Evolutionary conservation across 2,888 invertebrate genomes (phyloP), one percentile per base, ranked within the genome.

Genomic region (Anthoptus insignis): DNA sequence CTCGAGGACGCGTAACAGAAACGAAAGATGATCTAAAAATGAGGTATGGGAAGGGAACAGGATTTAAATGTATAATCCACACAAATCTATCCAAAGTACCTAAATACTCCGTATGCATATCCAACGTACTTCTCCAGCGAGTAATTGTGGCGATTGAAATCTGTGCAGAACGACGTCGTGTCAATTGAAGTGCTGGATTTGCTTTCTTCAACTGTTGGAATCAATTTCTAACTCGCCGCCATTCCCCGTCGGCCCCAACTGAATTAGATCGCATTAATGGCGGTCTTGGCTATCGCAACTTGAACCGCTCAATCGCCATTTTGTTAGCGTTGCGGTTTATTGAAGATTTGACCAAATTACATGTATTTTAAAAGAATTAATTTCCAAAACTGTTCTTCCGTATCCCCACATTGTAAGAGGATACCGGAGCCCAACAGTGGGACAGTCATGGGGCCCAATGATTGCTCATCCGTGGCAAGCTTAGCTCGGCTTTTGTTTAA

Each of bases 211-310:
- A 71, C 72, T 69, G 73, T 70, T 67, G 72, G 72, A 75, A 76
- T 76, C 76, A 76, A 76, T 76, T 76, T 75, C 75, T 68, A 75
- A 75, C 69, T 76, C 72, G 70, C 72, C 67, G 72, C 69, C 70
- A 68, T 71, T 74, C 67, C 69, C 73, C 70, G 64, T 70, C 69
- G 67, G 68, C 69, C 70, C 68, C 71, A 69, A 72, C 70, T 74
- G 76, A 76, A 73, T 74, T 73, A 73, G 71, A 76, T 74, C 72
- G 73, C 73, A 73, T 74, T 73, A 74, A 73, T 73, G 69, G 72
- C 65, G 60, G 67, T 69, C 69, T 72, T 69, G 69, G 70, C 71
- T 64, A 69, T 70, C 67, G 65, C 63, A 58, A 64, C 14, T 58
- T 58, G 34, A n/a, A 64, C 58, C 34, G 53, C 32, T 57, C 57